Conservation (phyloP, 2,888 invertebrate genomes). For the Arctia plantaginis region DNA sequence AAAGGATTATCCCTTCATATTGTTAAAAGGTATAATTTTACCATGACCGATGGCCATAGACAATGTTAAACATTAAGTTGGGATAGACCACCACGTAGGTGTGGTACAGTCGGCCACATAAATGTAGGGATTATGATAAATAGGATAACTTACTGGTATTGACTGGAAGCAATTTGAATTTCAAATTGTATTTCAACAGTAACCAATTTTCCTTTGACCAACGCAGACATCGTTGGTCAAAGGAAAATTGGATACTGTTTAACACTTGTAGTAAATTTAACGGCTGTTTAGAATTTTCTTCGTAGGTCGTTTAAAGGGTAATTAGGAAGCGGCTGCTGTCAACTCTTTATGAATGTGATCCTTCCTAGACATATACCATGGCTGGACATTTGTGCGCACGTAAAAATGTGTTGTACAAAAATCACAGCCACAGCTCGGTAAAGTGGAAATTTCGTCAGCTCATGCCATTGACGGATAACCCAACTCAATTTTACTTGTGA, state of each 20-base stretch:
- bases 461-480: no score
- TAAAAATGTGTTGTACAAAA: no score
- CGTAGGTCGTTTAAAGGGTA: neutral
- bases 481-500: no score
- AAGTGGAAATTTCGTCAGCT: no score
- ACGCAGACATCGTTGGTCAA: slow-evolving; percentile 1
- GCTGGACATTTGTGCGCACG: no score
- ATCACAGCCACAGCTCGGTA: no score
- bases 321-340: neutral
- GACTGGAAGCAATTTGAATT: slow-evolving; percentile 37
- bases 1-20: neutral
- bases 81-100: slow-evolving; percentile 55
- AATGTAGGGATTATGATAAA: slow-evolving; percentile 45
- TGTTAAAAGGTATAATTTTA: slow-evolving; percentile 39
- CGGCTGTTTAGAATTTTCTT: neutral
- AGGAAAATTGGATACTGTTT: neutral
- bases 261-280: neutral
- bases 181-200: no score
- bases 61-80: slow-evolving; percentile 63
- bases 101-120: slow-evolving; percentile 46
- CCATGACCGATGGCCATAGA: slow-evolving; percentile 47
- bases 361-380: no score
- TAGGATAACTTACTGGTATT: slow-evolving; percentile 2
- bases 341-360: neutral
- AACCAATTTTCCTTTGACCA: no score